A percentile compares a stretch with the other conserved stretches of the same genome.
phyloP scores from a whole-genome alignment of 2,888 invertebrate species.

The Minunthozetes semirufus region DNA sequence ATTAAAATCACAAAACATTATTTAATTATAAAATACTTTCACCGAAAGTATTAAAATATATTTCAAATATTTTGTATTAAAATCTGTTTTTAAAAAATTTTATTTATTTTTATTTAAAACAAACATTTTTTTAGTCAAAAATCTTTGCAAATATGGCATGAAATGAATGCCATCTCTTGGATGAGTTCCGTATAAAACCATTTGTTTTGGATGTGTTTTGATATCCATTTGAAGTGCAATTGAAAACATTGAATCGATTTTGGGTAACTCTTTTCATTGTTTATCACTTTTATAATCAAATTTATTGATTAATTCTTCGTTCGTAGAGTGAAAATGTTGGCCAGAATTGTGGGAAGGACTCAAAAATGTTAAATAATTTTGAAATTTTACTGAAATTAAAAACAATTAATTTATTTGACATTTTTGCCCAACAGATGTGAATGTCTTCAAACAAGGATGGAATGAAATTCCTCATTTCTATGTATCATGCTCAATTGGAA shows the following conservation, averaged over 20 bases:
- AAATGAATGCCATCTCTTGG: neutral
- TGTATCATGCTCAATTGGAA: neutral
- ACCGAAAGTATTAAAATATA: too few species aligned
- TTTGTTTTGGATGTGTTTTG: too few species aligned
- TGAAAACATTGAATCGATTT: too few species aligned
- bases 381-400: neutral
- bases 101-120: neutral
- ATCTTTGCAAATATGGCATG: neutral
- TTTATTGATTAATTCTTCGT: too few species aligned
- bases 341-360: neutral
- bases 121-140: too few species aligned
- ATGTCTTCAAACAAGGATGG: slow-evolving; percentile 1
- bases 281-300: too few species aligned
- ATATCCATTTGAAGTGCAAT: too few species aligned
- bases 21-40: neutral
- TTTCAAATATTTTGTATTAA: too few species aligned
- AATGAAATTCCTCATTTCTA: neutral
- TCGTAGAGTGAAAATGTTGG: slow-evolving; percentile 7
- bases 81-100: neutral
- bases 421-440: neutral
- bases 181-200: too few species aligned
- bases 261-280: too few species aligned
- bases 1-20: neutral
- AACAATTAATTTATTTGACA: neutral
- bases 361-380: neutral